A percentile compares a stretch with the other conserved stretches of the same genome.
Evolutionary conservation across 1,140 invertebrate genomes (phyloP).

Genomic region (Sweltsa coloradensis): DNA sequence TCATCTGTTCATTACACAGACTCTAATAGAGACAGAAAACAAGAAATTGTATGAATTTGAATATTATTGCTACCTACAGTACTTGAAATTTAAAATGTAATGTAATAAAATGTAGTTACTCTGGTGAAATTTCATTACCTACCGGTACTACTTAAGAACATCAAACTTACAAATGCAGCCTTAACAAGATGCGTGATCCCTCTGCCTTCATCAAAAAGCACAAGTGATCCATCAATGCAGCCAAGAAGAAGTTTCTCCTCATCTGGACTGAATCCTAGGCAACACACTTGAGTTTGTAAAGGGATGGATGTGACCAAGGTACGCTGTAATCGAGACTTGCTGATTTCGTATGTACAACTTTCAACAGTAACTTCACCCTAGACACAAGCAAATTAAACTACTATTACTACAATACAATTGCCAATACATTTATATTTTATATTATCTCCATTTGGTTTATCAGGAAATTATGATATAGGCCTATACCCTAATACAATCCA

Average conservation of each 20-base stretch:
- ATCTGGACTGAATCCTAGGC: conserved; percentile 48
- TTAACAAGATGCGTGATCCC: conserved; percentile 47
- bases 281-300: conserved; percentile 56
- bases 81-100: no score
- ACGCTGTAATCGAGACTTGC: conserved; percentile 50
- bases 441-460: background rate
- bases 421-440: conserved; percentile 6
- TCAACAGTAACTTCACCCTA: conserved; percentile 63
- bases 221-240: conserved; percentile 62
- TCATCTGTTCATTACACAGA: no score
- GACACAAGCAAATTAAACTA: conserved; percentile 15
- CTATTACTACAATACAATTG: conserved; percentile 1
- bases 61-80: no score
- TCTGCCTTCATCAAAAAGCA: conserved; percentile 51
- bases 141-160: no score
- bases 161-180: conserved; percentile 51
- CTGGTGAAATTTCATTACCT: no score
- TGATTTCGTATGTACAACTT: conserved; percentile 56
- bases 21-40: no score
- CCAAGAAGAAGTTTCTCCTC: conserved; percentile 59
- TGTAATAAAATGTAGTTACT: no score
- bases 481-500: no score
- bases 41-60: no score
- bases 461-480: background rate
- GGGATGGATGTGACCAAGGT: conserved; percentile 52